phyloP scores from a whole-genome alignment of 2,888 invertebrate genomes.

The Macaria notata region DNA sequence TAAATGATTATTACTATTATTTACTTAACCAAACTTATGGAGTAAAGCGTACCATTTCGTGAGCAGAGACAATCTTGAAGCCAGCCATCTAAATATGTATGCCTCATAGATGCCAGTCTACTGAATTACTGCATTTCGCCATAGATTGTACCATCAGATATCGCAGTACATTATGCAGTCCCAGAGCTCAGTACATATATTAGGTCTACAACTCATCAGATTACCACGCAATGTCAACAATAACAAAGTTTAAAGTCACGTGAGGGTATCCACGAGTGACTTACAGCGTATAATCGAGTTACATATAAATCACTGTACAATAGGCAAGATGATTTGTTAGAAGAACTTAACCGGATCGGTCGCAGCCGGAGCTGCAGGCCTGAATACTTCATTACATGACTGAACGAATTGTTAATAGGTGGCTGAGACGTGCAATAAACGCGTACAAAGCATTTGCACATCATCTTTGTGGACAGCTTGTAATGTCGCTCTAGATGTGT shows the following conservation, averaged over 20 bases:
- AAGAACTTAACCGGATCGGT: conserved; percentile 52
- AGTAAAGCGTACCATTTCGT: neutral
- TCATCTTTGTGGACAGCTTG: conserved; percentile 37
- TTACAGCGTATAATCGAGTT: conserved; percentile 28
- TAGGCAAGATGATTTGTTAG: conserved; percentile 59
- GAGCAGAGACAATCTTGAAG: neutral
- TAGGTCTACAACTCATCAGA: neutral
- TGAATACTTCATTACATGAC: conserved; percentile 80
- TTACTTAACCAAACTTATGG: no score
- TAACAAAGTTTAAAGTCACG: conserved; percentile 3
- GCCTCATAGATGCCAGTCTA: no score
- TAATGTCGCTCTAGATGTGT: conserved; percentile 20
- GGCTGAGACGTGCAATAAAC: conserved; percentile 51
- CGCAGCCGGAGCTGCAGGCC: conserved; percentile 29
- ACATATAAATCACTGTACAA: conserved; percentile 56
- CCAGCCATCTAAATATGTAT: neutral
- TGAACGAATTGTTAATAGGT: conserved; percentile 62
- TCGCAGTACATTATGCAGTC: conserved; percentile 1
- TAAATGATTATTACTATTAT: no score
- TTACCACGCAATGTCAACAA: conserved; percentile 6
- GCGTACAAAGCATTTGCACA: conserved; percentile 55
- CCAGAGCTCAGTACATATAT: conserved; percentile 1
- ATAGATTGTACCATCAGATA: no score
- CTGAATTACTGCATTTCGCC: no score
- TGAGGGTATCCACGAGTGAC: neutral